A percentile compares a stretch with the other conserved stretches of the same genome.
phyloP scores from a whole-genome alignment of 2,888 invertebrate species.

The Apamea epomidion region DNA sequence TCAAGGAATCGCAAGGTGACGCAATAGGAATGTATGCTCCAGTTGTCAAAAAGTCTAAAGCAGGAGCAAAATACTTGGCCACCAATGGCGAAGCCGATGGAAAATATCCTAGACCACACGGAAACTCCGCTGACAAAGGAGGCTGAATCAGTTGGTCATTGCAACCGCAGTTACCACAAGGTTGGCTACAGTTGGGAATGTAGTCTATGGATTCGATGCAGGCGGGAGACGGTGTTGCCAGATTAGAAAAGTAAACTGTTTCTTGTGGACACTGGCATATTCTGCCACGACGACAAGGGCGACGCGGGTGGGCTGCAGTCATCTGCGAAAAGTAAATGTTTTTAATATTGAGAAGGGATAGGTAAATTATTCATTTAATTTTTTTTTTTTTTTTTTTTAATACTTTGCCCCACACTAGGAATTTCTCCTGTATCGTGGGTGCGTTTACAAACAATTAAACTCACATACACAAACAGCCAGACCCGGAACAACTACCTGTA shows the following conservation, averaged over 20 bases:
- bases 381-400: too few species aligned
- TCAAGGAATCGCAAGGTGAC: constrained; percentile 65
- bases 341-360: neutral
- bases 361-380: neutral
- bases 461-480: too few species aligned
- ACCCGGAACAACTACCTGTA: too few species aligned
- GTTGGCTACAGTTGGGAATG: neutral
- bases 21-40: constrained; percentile 69
- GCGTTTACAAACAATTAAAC: too few species aligned
- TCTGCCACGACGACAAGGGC: neutral
- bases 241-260: constrained; percentile 45
- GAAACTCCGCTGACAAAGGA: constrained; percentile 72
- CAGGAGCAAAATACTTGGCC: constrained; percentile 66
- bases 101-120: constrained; percentile 73
- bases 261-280: constrained; percentile 37
- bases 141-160: constrained; percentile 72
- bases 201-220: constrained; percentile 47
- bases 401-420: too few species aligned
- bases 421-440: too few species aligned
- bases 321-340: constrained; percentile 48
- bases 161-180: constrained; percentile 35
- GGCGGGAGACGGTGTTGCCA: constrained; percentile 56
- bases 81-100: constrained; percentile 72
- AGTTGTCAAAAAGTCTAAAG: constrained; percentile 52
- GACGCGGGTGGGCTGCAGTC: constrained; percentile 34